Evolutionary conservation across 1,140 invertebrate genomes (phyloP), one percentile per base, ranked within the genome.

Genomic region (Pachyrhynchus sulphureomaculatus): DNA sequence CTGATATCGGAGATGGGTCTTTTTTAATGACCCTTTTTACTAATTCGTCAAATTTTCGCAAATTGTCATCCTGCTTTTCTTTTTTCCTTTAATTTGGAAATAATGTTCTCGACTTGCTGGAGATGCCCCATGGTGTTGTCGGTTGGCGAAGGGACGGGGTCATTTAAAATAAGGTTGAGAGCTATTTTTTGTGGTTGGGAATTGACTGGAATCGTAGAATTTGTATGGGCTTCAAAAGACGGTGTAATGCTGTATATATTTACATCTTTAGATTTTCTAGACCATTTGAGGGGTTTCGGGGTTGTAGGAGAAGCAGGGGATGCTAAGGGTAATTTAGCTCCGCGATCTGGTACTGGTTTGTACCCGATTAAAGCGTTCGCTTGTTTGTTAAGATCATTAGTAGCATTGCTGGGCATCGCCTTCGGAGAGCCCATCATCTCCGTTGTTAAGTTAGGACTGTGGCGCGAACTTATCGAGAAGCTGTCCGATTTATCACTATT

Each of bases 11-110:
- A 12, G 15, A 17, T 17, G 17, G 23, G 15, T 26, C 24, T 18
- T 13, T 8, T 33, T 32, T 60, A 5, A 17, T 42, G 3, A 47
- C 24, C n/a, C 36, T 58, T 39, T 49, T 54, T 4, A 74, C 33
- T 24, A 74, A 39, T 18, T 73, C 69, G 26, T 75, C 68, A 54
- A 76, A 76, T 56, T 72, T 73, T 24, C 71, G 58, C 18, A 76
- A 62, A 49, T 76, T 76, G 20, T 71, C 62, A 6, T 66, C 67
- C 49, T 68, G 57, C 33, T 70, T 71, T 24, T 72, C 69, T 48
- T 71, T 67, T n/a, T 5, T 67, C 59, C 26, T 73, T 66, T 20
- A 71, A 61, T 36, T 68, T 67, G 0, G 57, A 63, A 10, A 76
- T 76, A 12, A 72, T 68, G 26, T 53, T 66, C 44, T 74, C 65